Conservation (phyloP, 2,888 invertebrate species). For the Lymantria dispar region DNA sequence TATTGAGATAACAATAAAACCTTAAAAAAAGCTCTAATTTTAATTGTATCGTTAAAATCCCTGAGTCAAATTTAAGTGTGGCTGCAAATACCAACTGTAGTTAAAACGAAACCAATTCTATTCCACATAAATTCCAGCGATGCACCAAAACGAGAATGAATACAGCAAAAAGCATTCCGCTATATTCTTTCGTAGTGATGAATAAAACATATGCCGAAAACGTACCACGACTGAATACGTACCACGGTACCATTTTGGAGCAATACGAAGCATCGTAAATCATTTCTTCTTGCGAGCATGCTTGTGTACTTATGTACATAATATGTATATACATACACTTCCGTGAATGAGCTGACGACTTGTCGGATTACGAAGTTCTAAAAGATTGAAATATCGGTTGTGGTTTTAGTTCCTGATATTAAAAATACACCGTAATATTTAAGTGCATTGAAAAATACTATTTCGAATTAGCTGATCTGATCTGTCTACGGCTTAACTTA, state of each 20-base stretch:
- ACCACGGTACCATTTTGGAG: constrained; percentile 60
- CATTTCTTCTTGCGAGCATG: constrained; percentile 34
- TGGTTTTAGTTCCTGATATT: constrained; percentile 4
- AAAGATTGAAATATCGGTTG: constrained; percentile 21
- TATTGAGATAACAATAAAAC: too few species aligned
- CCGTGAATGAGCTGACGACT: constrained; percentile 45
- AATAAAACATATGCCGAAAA: constrained; percentile 74
- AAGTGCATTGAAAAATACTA: neutral
- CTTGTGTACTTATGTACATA: constrained; percentile 9
- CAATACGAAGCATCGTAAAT: constrained; percentile 46
- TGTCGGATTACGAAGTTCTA: constrained; percentile 38
- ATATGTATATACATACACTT: constrained; percentile 31
- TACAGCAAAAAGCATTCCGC: constrained; percentile 32
- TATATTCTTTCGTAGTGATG: constrained; percentile 59
- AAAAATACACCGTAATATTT: neutral
- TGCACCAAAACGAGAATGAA: constrained; percentile 6
- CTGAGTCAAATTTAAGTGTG: too few species aligned
- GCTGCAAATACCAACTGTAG: neutral
- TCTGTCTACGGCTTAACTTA: too few species aligned
- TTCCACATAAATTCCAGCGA: neutral
- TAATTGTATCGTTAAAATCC: too few species aligned
- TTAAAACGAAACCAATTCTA: neutral
- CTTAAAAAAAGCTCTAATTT: too few species aligned
- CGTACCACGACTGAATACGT: constrained; percentile 27
- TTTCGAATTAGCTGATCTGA: too few species aligned